phyloP scores from a whole-genome alignment of 2,113 vertebrate species.

The Lamprotornis superbus region DNA sequence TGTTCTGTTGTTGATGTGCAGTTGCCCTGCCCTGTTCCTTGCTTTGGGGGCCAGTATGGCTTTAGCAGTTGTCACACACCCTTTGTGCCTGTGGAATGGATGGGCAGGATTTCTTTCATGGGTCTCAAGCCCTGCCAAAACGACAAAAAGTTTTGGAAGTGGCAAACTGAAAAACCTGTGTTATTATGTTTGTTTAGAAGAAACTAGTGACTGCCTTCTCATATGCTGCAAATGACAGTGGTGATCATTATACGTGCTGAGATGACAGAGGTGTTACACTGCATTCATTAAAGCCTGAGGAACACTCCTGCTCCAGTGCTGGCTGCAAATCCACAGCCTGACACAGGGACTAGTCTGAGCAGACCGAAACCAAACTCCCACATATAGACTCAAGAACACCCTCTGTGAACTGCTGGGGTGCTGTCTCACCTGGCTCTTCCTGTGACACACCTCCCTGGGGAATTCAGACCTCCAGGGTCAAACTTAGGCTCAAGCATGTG shows the following conservation, averaged over 20 bases:
- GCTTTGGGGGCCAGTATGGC: background rate
- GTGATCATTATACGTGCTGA: background rate
- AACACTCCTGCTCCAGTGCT: background rate
- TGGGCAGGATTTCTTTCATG: background rate
- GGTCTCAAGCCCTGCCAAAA: background rate
- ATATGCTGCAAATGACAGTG: background rate
- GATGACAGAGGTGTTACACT: background rate
- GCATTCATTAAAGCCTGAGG: background rate
- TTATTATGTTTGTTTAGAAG: background rate
- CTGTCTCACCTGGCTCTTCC: background rate
- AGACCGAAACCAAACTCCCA: background rate
- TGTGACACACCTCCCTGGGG: background rate
- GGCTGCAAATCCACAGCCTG: background rate
- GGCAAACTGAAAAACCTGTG: background rate
- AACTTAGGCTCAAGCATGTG: background rate
- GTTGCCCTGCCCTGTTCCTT: background rate
- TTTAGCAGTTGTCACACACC: background rate
- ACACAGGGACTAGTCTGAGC: background rate
- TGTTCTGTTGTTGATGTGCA: background rate
- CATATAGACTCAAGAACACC: accelerated
- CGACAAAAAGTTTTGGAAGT: background rate
- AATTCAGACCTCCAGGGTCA: background rate
- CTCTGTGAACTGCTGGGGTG: background rate
- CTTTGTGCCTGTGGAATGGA: background rate
- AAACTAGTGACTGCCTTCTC: background rate